Percentiles rank a stretch among this genome's conserved stretches.
These are phyloP conservation scores for Corvus moneduloides DNA, from an alignment of 2,113 vertebrate species.

Conservation along the genomic window DNA sequence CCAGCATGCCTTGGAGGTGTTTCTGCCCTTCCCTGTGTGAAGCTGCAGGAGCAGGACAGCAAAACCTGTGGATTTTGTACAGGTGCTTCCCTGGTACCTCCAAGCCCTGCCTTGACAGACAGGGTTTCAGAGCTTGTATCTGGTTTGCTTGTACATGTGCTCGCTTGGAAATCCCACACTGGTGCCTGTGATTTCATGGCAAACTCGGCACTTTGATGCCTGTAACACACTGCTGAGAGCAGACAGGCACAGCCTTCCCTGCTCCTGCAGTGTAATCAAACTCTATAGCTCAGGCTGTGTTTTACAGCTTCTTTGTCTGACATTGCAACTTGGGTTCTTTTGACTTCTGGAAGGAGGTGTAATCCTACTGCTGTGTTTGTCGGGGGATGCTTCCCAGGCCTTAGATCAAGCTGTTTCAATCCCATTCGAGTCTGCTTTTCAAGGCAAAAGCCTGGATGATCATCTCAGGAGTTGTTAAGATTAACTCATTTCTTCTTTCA, in stretches of 20 bases:
- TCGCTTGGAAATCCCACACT: background rate
- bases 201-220: background rate
- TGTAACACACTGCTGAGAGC: background rate
- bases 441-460: background rate
- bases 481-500: background rate
- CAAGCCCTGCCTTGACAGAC: background rate
- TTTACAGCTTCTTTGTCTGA: background rate
- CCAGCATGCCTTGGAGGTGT: background rate
- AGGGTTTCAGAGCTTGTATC: background rate
- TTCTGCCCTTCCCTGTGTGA: background rate
- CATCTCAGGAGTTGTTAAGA: background rate
- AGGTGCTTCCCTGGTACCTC: background rate
- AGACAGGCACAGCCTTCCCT: background rate
- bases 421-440: background rate
- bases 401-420: background rate
- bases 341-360: background rate
- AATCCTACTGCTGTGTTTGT: background rate
- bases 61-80: fast-evolving
- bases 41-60: background rate
- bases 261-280: background rate
- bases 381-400: background rate
- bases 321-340: background rate
- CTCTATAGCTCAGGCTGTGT: background rate
- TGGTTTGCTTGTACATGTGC: fast-evolving
- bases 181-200: background rate